These are phyloP conservation scores for Xestia ashworthii DNA, from an alignment of 2,888 invertebrate species.

Conservation along the genomic window DNA sequence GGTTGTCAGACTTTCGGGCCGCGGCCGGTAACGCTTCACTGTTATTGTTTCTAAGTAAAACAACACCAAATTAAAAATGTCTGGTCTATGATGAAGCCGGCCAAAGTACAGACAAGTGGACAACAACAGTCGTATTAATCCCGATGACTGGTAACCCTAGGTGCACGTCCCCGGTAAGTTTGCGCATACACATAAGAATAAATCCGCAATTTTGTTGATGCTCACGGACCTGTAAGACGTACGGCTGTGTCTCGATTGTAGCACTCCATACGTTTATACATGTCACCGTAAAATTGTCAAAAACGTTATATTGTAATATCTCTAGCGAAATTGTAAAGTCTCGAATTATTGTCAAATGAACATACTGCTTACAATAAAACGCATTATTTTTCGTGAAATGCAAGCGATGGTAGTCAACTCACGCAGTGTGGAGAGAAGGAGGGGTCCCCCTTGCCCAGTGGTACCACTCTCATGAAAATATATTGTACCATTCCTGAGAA, in stretches of 20 bases:
- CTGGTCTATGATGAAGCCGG: not conserved
- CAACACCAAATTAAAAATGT: not conserved
- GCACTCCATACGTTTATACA: not conserved
- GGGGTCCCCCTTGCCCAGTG: too few relatives aligned
- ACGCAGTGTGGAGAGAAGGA: too few relatives aligned
- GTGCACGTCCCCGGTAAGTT: constrained; percentile 32
- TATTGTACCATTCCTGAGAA: too few relatives aligned
- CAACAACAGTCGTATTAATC: not conserved
- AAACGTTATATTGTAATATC: too few relatives aligned
- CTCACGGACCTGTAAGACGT: constrained; percentile 43
- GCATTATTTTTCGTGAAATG: too few relatives aligned
- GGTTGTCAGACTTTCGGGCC: too few relatives aligned
- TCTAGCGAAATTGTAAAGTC: too few relatives aligned
- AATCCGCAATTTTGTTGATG: constrained; percentile 47
- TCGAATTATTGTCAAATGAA: too few relatives aligned
- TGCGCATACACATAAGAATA: constrained; percentile 58
- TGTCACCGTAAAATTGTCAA: too few relatives aligned
- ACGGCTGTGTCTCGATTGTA: constrained; percentile 18
- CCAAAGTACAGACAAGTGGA: not conserved
- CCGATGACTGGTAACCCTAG: not conserved
- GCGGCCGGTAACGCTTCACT: not conserved
- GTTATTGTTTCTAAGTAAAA: not conserved
- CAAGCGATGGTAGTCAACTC: too few relatives aligned
- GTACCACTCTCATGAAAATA: too few relatives aligned
- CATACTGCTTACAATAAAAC: too few relatives aligned